Percentiles rank a stretch among this genome's conserved stretches.
Evolutionary conservation across 2,113 vertebrate species (phyloP).

Genomic region (Crotalus helleri): DNA sequence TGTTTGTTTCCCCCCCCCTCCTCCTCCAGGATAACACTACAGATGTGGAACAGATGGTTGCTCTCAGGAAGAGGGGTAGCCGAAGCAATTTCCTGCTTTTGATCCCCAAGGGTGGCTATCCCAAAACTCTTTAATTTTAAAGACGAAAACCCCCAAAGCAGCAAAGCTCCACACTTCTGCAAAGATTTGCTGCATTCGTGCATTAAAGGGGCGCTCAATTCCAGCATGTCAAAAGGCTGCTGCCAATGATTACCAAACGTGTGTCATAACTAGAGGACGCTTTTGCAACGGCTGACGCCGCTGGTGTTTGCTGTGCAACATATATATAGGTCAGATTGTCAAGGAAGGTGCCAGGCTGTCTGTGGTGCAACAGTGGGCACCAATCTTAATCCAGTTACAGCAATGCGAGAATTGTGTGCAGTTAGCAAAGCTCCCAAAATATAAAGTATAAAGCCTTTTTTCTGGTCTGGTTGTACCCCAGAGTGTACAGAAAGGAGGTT

Average conservation of each 20-base stretch:
- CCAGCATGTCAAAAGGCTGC: not conserved
- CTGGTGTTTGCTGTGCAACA: not conserved
- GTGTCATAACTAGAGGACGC: not conserved
- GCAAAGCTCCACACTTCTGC: not conserved
- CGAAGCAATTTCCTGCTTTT: not conserved
- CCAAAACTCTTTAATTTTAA: not conserved
- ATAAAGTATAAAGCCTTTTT: not conserved
- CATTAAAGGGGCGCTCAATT: not conserved
- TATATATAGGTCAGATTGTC: not conserved
- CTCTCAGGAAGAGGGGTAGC: not conserved
- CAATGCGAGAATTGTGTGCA: not conserved
- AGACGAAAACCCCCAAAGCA: not conserved
- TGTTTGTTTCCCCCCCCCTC: not conserved
- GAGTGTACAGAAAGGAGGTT: rapidly evolving
- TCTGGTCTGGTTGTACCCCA: not conserved
- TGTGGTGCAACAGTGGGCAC: not conserved
- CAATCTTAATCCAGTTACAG: not conserved
- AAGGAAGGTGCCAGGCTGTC: not conserved
- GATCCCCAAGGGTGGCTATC: not conserved
- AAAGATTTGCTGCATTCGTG: not conserved
- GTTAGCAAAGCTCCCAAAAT: not conserved
- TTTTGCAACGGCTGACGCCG: not conserved
- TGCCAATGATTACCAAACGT: not conserved
- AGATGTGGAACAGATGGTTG: not conserved
- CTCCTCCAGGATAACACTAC: not conserved